phyloP scores from a whole-genome alignment of 2,888 invertebrate genomes.

The Synanthedon myopaeformis region DNA sequence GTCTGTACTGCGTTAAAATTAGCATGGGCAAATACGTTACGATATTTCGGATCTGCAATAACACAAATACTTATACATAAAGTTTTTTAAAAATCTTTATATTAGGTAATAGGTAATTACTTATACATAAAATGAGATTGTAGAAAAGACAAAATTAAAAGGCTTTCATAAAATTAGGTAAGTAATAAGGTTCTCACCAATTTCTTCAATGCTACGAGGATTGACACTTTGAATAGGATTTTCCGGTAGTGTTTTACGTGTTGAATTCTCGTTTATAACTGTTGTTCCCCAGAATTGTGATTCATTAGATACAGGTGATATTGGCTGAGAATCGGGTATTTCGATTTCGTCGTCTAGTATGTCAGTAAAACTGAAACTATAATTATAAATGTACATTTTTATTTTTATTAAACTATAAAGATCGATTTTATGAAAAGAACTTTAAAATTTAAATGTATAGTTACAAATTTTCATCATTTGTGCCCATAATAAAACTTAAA shows the following conservation, averaged over 20 bases:
- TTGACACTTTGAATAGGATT: slow-evolving; percentile 43
- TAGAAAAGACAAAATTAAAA: too few relatives aligned
- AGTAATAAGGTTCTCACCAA: slow-evolving; percentile 28
- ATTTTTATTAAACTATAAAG: too few relatives aligned
- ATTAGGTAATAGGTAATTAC: neutral
- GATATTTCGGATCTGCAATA: slow-evolving; percentile 63
- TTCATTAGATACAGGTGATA: slow-evolving; percentile 31
- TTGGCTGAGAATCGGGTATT: slow-evolving; percentile 42
- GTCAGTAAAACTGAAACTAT: slow-evolving; percentile 48
- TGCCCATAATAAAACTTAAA: too few relatives aligned
- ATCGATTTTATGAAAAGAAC: too few relatives aligned
- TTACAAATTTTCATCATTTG: too few relatives aligned
- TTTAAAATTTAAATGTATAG: too few relatives aligned
- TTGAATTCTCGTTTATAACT: slow-evolving; percentile 1
- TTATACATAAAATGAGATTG: neutral
- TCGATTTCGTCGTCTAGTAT: slow-evolving; percentile 31
- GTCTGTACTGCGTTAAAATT: slow-evolving; percentile 83
- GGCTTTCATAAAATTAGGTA: neutral
- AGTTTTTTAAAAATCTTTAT: neutral
- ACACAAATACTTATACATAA: neutral
- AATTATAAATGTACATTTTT: neutral
- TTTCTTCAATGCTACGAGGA: slow-evolving; percentile 50
- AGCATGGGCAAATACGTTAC: slow-evolving; percentile 68
- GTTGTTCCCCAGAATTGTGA: slow-evolving; percentile 3
- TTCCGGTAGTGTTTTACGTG: slow-evolving; percentile 27